These are phyloP conservation scores for Patella pellucida DNA, from an alignment of 2,888 invertebrate genomes.

Conservation along the genomic window DNA sequence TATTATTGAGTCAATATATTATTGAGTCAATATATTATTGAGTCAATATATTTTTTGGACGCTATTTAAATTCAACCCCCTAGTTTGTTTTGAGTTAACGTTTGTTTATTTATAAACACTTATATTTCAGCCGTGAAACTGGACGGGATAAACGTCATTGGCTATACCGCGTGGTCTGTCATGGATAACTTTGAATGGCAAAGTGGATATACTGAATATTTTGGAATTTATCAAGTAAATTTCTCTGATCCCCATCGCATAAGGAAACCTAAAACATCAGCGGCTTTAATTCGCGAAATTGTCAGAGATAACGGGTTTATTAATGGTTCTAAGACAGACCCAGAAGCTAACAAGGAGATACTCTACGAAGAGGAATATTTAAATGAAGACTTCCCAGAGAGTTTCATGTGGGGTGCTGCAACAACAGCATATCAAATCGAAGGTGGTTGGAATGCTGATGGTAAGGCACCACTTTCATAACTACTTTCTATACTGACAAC, in stretches of 20 bases:
- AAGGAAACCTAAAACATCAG: conserved; percentile 79
- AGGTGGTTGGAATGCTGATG: conserved; percentile 77
- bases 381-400: conserved; percentile 41
- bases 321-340: conserved; percentile 29
- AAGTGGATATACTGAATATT: conserved; percentile 79
- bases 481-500: too few species aligned
- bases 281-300: conserved; percentile 51
- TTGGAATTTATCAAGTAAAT: conserved; percentile 82
- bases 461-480: conserved; percentile 60
- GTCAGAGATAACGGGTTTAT: conserved; percentile 53
- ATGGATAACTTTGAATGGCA: conserved; percentile 89
- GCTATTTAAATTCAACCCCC: too few species aligned
- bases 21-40: too few species aligned
- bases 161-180: conserved; percentile 85
- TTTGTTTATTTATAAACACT: background rate
- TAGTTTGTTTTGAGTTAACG: too few species aligned
- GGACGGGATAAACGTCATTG: conserved; percentile 71
- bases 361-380: conserved; percentile 23
- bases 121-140: conserved; percentile 43
- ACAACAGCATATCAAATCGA: conserved; percentile 77
- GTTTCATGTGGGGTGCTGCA: conserved; percentile 63
- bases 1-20: too few species aligned
- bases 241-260: conserved; percentile 79
- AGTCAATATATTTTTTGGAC: too few species aligned
- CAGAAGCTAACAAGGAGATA: background rate